Evolutionary conservation across 2,797 vertebrate species (phyloP), one percentile per base, ranked within the genome.

Genomic region (Acipenser transmontanus): DNA sequence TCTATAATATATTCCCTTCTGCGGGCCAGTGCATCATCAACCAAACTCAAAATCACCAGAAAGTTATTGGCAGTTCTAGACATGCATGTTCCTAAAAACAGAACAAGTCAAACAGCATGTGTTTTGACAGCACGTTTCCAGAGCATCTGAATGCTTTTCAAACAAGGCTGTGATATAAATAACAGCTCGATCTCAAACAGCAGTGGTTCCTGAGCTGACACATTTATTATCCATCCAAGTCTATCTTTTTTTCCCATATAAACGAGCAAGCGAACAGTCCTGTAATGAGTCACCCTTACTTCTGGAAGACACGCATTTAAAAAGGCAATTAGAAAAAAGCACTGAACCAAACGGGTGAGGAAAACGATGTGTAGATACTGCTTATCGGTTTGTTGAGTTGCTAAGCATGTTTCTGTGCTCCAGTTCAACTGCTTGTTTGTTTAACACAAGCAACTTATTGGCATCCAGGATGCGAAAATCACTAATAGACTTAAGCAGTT

Each of bases 91-190:
- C 50, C n/a, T 50, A 50, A 63, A 63, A 49, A 63, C 48, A 63
- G 62, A 63, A 63, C 49, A 63, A 49, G 49, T n/a, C 50, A 63
- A 63, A 63, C 6, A 20, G 9, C 13, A 2, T 13, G 10, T 57
- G 54, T 57, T 57, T 50, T 64, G n/a, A 64, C 62, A 64, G 62
- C 49, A 64, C 62, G 12, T 13, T 57, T 57, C 14, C 54, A 57
- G 9, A 57, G 54, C 54, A 57, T 57, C 14, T 7, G 54, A 57
- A 57, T 57, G 54, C 54, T 57, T n/a, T 11, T 34, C 2, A 34
- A 57, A 57, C 54, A 57, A n/a, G 14, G 54, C 54, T 11, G 12
- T 13, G 14, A 57, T 11, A n/a, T 57, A 57, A 57, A 57, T 57
- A 57, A 11, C 54, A 57, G 9, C 11, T 57, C 54, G 7, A 12